Evolutionary conservation across 2,113 vertebrate genomes (phyloP), one percentile per base, ranked within the genome.

Genomic region (Bagarius yarrelli): DNA sequence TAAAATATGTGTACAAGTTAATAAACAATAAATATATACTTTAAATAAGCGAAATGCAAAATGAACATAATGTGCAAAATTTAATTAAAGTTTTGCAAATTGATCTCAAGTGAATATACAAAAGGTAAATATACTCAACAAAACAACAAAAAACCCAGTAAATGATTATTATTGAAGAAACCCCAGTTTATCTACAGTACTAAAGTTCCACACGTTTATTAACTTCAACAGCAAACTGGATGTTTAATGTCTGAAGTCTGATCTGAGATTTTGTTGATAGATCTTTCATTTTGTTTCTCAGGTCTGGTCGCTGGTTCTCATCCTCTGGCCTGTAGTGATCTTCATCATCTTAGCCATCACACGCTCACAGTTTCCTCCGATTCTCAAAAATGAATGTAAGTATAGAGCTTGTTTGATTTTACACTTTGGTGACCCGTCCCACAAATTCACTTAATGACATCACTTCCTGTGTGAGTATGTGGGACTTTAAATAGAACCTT

Each of bases 281-380:
- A 23, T 63, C 27, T 90, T 90, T 87, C 76, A 47, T 91, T 40
- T 88, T 92, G 4, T 87, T 88, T 94, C 93, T 52, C 86, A 99
- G 97, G 80, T 93, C 79, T 99, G 96, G 97, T 97, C 97, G 8
- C 85, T 98, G 83, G 94, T 94, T 77, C 93, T 98, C 84, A 89
- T 98, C 66, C 47, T 91, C 83, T 99, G 97, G 97, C 97, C 97
- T 21, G 88, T 97, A 81, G 88, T 97, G 86, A 95, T 97, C 92
- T 98, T 99, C 89, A 91, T 98, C 87, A 95, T 98, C 89, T 87
- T 98, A 86, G 95, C 95, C 73, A 93, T 97, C 91, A 96, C 96
- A 34, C 94, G 97, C 60, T 85, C 90, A 67, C 93, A 93, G 86
- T 98, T 96, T 88, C 95, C 95, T 85, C 93, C 96, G 21, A 55